A percentile compares a stretch with the other conserved stretches of the same genome.
Conservation (phyloP, 2,888 invertebrate genomes). For the Eremobia ochroleuca region DNA sequence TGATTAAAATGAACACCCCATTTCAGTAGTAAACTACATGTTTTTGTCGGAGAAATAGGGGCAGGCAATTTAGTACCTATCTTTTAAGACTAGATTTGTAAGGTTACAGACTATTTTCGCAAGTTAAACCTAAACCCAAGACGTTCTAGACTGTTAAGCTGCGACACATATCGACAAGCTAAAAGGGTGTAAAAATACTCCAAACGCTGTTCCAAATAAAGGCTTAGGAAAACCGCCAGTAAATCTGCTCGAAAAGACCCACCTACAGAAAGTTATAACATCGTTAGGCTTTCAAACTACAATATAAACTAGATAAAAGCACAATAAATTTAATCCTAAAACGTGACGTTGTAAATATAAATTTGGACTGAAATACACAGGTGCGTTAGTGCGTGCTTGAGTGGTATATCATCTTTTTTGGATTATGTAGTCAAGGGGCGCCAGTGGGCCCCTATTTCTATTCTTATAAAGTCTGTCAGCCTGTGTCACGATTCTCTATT, state of each 20-base stretch:
- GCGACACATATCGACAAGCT: slow-evolving; percentile 12
- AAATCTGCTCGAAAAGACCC: slow-evolving; percentile 32
- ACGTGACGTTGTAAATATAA: slow-evolving; percentile 37
- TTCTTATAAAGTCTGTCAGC: not conserved
- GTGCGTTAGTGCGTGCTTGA: slow-evolving; percentile 19
- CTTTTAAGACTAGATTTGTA: not conserved
- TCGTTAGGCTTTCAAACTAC: slow-evolving; percentile 53
- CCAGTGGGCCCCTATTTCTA: not conserved
- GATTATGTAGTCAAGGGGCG: slow-evolving; percentile 16
- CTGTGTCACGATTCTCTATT: not conserved
- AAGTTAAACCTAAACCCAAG: slow-evolving; percentile 4
- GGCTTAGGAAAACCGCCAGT: not conserved
- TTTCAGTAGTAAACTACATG: not conserved
- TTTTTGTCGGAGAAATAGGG: not conserved
- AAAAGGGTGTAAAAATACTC: slow-evolving; percentile 46
- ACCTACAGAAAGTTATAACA: slow-evolving; percentile 44
- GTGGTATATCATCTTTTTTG: slow-evolving; percentile 5
- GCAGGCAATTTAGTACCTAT: no score
- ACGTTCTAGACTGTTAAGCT: not conserved
- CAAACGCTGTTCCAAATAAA: slow-evolving; percentile 29
- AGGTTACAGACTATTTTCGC: not conserved
- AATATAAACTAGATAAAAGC: slow-evolving; percentile 54
- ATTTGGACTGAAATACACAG: slow-evolving; percentile 35
- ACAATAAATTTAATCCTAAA: slow-evolving; percentile 41
- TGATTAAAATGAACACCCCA: not conserved